These are phyloP conservation scores for Hucho hucho DNA, from an alignment of 2,113 vertebrate genomes.

Conservation along the genomic window DNA sequence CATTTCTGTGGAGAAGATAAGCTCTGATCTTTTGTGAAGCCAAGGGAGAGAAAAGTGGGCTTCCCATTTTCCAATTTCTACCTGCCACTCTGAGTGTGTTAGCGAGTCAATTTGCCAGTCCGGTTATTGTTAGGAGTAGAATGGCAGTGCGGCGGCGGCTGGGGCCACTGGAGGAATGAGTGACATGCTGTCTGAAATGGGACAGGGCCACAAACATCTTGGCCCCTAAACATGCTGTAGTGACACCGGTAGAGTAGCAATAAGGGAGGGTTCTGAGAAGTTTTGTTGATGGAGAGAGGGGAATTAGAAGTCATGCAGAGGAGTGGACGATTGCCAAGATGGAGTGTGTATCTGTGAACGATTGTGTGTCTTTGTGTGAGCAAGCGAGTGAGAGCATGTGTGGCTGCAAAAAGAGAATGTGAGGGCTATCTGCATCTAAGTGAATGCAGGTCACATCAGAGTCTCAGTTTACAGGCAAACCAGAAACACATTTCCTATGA, in stretches of 20 bases:
- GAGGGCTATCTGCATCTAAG: not conserved
- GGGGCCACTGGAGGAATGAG: not conserved
- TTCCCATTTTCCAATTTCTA: conserved; percentile 75
- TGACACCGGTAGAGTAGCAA: conserved; percentile 8
- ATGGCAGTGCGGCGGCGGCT: conserved; percentile 2
- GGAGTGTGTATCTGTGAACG: conserved; percentile 9
- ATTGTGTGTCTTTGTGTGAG: conserved; percentile 27
- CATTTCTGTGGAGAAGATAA: conserved; percentile 50
- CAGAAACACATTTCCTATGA: conserved; percentile 40
- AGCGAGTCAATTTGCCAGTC: conserved; percentile 72
- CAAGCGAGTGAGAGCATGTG: conserved; percentile 5
- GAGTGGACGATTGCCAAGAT: not conserved
- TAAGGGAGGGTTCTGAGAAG: too few relatives aligned
- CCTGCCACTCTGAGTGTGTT: conserved; percentile 68
- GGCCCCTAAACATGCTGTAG: not conserved
- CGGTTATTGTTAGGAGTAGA: conserved; percentile 34
- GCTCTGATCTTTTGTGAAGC: conserved; percentile 67
- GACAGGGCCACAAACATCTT: too few relatives aligned
- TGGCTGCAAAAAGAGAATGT: conserved; percentile 3
- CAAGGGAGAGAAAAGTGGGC: conserved; percentile 62
- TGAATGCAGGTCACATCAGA: conserved; percentile 31
- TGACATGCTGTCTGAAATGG: not conserved
- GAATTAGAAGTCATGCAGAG: not conserved
- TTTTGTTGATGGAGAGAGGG: not conserved
- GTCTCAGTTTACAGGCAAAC: conserved; percentile 54